phyloP scores from a whole-genome alignment of 2,888 invertebrate genomes.

The Pristionchus fissidentatus region DNA sequence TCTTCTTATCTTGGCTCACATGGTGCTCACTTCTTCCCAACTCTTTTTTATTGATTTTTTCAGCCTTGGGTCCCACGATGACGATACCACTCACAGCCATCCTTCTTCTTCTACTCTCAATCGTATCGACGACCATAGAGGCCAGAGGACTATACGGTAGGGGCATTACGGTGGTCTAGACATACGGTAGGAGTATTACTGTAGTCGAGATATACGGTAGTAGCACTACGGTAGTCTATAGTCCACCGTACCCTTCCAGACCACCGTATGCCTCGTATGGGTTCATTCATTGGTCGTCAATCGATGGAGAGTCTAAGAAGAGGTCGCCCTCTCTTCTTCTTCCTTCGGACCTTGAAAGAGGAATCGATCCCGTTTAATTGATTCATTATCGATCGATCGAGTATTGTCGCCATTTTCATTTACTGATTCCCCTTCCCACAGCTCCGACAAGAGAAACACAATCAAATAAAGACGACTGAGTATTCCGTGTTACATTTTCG shows the following conservation, averaged over 20 bases:
- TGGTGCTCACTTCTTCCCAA: neutral
- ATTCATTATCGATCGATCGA: neutral
- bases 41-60: neutral
- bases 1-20: neutral
- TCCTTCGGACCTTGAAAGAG: slow-evolving; percentile 5
- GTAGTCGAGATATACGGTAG: too few species aligned
- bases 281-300: slow-evolving; percentile 28
- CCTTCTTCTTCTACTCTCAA: neutral
- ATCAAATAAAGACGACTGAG: slow-evolving; percentile 10
- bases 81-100: neutral
- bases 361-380: slow-evolving; percentile 1
- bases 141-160: slow-evolving; percentile 15
- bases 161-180: too few species aligned
- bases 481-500: neutral
- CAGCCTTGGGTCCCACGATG: slow-evolving; percentile 25
- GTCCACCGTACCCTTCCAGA: neutral
- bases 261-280: slow-evolving; percentile 24
- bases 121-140: neutral
- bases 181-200: too few species aligned
- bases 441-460: neutral
- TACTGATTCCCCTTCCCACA: neutral
- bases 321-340: slow-evolving; percentile 35
- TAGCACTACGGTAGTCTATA: too few species aligned
- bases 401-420: too few species aligned
- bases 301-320: neutral